These are phyloP conservation scores for Nomada ruficornis DNA, from an alignment of 2,888 invertebrate species.

Conservation along the genomic window DNA sequence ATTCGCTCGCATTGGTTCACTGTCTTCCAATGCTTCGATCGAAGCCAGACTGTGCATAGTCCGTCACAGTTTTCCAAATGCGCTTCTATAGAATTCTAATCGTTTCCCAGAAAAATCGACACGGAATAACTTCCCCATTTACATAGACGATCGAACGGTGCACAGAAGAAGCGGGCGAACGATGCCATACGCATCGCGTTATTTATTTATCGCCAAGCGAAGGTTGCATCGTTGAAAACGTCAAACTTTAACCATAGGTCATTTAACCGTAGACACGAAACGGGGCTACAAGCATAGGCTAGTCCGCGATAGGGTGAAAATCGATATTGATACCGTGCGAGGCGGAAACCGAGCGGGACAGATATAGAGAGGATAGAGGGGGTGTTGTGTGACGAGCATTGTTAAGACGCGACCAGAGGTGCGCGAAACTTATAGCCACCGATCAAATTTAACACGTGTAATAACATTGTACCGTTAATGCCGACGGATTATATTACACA, in stretches of 20 bases:
- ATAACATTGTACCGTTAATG: constrained; percentile 71
- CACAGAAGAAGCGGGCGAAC: background rate
- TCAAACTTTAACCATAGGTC: constrained; percentile 1
- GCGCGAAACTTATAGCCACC: constrained; percentile 66
- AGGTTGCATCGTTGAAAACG: constrained; percentile 18
- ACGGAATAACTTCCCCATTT: too few relatives aligned
- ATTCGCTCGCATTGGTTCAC: background rate
- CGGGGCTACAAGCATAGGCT: constrained; percentile 28
- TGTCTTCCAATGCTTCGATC: background rate
- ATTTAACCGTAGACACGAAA: constrained; percentile 46
- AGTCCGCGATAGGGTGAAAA: constrained; percentile 37
- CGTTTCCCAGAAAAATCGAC: too few relatives aligned
- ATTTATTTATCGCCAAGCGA: constrained; percentile 33
- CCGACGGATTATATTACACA: constrained; percentile 68
- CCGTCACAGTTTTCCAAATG: background rate
- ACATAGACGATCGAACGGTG: too few relatives aligned
- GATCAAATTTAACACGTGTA: constrained; percentile 74
- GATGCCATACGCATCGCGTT: constrained; percentile 2
- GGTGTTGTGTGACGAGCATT: constrained; percentile 47
- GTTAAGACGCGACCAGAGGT: constrained; percentile 56
- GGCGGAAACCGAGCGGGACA: background rate
- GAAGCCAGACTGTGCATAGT: background rate
- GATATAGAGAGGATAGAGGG: background rate
- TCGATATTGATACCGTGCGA: constrained; percentile 52
- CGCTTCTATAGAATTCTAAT: too few relatives aligned